phyloP scores from a whole-genome alignment of 2,797 vertebrate genomes.

The Muraenolepis orangiensis region DNA sequence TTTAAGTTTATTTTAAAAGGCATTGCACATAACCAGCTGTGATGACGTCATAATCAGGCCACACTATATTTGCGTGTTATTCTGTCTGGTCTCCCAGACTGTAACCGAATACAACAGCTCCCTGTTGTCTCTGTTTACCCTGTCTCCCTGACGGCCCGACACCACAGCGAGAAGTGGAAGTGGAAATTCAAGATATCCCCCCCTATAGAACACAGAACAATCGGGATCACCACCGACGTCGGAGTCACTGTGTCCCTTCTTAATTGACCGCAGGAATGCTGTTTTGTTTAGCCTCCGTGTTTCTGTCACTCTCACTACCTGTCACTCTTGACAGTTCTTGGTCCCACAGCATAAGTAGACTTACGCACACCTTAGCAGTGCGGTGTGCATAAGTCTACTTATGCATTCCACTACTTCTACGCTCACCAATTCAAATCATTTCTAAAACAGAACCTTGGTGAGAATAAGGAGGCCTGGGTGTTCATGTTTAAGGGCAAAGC shows the following conservation, averaged over 20 bases:
- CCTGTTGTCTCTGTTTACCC: background rate
- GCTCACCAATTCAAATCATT: too few relatives aligned
- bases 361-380: too few relatives aligned
- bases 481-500: too few relatives aligned
- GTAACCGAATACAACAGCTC: background rate
- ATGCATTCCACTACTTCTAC: too few relatives aligned
- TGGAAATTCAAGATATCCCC: slow-evolving; percentile 4
- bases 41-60: background rate
- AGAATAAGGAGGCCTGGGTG: too few relatives aligned
- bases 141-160: slow-evolving; percentile 13
- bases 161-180: slow-evolving; percentile 10
- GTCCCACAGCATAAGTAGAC: too few relatives aligned
- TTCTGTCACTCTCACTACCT: too few relatives aligned
- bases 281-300: background rate
- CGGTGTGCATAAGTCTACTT: too few relatives aligned
- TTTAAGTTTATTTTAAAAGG: too few relatives aligned
- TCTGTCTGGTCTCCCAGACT: background rate
- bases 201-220: slow-evolving; percentile 24
- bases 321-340: too few relatives aligned
- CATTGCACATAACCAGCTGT: too few relatives aligned
- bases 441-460: too few relatives aligned
- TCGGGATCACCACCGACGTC: slow-evolving; percentile 24
- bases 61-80: background rate
- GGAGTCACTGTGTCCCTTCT: slow-evolving; percentile 19
- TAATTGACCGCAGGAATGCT: background rate